These are phyloP conservation scores for Eurystomus glaucurus DNA, from an alignment of 2,797 vertebrate species.

Conservation along the genomic window DNA sequence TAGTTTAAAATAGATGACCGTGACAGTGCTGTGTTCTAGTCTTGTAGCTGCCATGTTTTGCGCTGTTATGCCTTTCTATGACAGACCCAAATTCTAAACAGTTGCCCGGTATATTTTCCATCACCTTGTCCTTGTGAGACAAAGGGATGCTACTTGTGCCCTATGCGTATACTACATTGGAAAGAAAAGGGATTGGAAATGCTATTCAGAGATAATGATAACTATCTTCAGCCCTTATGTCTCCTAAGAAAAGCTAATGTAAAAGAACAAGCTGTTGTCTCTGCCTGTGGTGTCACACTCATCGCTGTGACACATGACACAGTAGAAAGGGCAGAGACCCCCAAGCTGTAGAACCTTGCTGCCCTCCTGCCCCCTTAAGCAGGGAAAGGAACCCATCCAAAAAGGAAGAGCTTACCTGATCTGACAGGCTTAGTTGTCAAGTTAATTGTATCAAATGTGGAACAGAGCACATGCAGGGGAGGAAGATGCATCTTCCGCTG, in stretches of 20 bases:
- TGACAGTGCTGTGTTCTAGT: not conserved
- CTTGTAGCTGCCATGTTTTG: not conserved
- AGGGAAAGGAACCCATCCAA: not conserved
- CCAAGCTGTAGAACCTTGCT: not conserved
- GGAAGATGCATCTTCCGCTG: not conserved
- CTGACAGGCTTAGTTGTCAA: not conserved
- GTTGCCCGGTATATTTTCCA: too few species aligned
- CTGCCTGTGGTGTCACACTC: not conserved
- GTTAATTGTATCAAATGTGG: fast-evolving
- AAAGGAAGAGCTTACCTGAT: not conserved
- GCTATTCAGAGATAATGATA: too few species aligned
- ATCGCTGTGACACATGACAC: not conserved
- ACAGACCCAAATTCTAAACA: not conserved
- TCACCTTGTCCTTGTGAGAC: not conserved
- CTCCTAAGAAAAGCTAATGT: not conserved
- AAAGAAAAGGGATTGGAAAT: not conserved
- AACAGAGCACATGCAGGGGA: fast-evolving
- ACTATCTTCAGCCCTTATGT: not conserved
- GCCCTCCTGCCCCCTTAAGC: not conserved
- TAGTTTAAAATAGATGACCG: not conserved
- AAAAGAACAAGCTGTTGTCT: not conserved
- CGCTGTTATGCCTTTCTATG: fast-evolving
- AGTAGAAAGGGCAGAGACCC: not conserved
- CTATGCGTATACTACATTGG: fast-evolving
- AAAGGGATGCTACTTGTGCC: not conserved